phyloP scores from a whole-genome alignment of 2,888 invertebrate genomes.

The Andricus quercusramuli region DNA sequence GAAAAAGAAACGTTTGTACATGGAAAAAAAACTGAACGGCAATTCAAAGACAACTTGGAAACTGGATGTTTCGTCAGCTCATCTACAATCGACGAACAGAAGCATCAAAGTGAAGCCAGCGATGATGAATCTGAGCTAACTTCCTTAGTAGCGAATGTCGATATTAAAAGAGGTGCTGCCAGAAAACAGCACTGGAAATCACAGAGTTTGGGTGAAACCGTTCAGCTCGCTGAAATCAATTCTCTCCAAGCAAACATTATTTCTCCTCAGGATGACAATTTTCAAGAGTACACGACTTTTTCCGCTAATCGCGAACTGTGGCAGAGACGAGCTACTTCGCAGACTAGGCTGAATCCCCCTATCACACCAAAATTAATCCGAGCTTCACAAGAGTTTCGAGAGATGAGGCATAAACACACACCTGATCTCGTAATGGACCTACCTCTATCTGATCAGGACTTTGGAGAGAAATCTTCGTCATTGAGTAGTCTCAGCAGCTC shows the following conservation, averaged over 20 bases:
- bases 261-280: slow-evolving; percentile 52
- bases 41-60: slow-evolving; percentile 41
- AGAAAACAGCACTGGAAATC: slow-evolving; percentile 78
- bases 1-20: slow-evolving; percentile 57
- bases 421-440: slow-evolving; percentile 92
- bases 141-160: slow-evolving; percentile 44
- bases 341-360: slow-evolving; percentile 75
- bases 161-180: slow-evolving; percentile 60
- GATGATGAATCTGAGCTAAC: slow-evolving; percentile 52
- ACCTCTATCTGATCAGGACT: slow-evolving; percentile 80
- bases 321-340: slow-evolving; percentile 82
- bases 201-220: slow-evolving; percentile 79
- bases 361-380: slow-evolving; percentile 77
- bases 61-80: neutral
- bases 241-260: slow-evolving; percentile 52
- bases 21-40: slow-evolving; percentile 46
- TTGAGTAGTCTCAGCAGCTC: slow-evolving; percentile 76
- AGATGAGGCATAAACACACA: slow-evolving; percentile 82
- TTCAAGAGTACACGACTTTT: slow-evolving; percentile 73
- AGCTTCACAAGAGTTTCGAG: slow-evolving; percentile 76
- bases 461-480: slow-evolving; percentile 70
- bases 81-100: neutral
- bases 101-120: slow-evolving; percentile 50
- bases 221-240: slow-evolving; percentile 47
- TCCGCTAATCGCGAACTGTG: slow-evolving; percentile 82